These are phyloP conservation scores for Tragelaphus imberbis DNA, from an alignment of 2,113 vertebrate genomes.

Conservation along the genomic window DNA sequence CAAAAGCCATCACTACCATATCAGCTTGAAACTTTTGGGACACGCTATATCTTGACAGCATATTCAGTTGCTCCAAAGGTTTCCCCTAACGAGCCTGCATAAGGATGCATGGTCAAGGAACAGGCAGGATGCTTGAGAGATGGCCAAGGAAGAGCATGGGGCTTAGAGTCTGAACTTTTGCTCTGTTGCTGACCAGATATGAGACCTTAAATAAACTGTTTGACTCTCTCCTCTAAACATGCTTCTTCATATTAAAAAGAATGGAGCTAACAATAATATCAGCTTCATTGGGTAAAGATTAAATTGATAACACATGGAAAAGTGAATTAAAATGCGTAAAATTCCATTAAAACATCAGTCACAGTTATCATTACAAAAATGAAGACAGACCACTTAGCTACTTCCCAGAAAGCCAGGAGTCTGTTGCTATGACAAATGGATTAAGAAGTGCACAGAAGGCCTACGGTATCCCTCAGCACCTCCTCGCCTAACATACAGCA, in stretches of 20 bases:
- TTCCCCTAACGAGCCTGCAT: neutral
- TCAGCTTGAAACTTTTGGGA: neutral
- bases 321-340: neutral
- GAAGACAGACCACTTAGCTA: neutral
- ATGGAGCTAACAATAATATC: neutral
- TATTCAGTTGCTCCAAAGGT: neutral
- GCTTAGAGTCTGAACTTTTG: neutral
- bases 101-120: neutral
- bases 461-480: rapidly evolving
- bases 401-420: neutral
- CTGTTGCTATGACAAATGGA: neutral
- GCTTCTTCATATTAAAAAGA: neutral
- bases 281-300: neutral
- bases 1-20: neutral
- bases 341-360: neutral
- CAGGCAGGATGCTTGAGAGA: neutral
- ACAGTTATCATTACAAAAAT: neutral
- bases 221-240: neutral
- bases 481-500: neutral
- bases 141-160: neutral
- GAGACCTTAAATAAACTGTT: neutral
- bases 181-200: neutral
- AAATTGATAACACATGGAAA: neutral
- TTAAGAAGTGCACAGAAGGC: neutral
- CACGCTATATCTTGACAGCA: rapidly evolving